Base-by-base conservation (phyloP, 2,888 invertebrate genomes). In the Xestia sexstrigata region DNA sequence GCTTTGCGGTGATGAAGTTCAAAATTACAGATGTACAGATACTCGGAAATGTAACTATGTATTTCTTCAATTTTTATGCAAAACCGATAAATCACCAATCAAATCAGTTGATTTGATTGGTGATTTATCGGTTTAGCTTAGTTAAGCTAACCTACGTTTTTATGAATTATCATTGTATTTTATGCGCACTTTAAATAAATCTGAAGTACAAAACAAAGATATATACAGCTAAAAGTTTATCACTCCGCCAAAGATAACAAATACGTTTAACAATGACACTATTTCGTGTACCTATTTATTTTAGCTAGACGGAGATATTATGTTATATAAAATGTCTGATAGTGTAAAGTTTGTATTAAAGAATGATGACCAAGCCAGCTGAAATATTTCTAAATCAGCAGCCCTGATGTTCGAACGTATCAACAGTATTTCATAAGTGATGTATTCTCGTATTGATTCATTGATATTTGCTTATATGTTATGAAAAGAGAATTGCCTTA, bases 371-470 rank as follows among this genome's bases (percentile, higher is more conserved):
- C 7, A 15, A 45, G 30, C 30, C 15, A 52, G 26, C 45, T 45
- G 47, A 23, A 42, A 23, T 49, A 58, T 66, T 58, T 78, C 30
- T n/a, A 39, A 47, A 39, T 66, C 58, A 49, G 2, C 7, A 17
- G 15, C 13, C 13, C 26, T 17, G 49, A 68, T 45, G 42, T 81
- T 58, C 7, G 58, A 47, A 17, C 30, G n/a, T 23, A 63, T 35
- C 74, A 75, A 15, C 42, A 26, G 20, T 68, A 49, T 74, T 42
- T 79, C 13, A 49, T 60, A 66, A 67, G n/a, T 26, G 47, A 35
- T 7, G 15, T 79, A 60, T 20, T n/a, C 42, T 52, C 17, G 42
- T 79, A 69, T 58, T 82, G 76, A 69, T 82, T 82, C 42, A 9
- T 17, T 55, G 6, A 5, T 26, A 66, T 5, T 2, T n/a, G 45